Conservation (phyloP, 1,140 invertebrate species). For the Yoshiicerus persimilis region DNA sequence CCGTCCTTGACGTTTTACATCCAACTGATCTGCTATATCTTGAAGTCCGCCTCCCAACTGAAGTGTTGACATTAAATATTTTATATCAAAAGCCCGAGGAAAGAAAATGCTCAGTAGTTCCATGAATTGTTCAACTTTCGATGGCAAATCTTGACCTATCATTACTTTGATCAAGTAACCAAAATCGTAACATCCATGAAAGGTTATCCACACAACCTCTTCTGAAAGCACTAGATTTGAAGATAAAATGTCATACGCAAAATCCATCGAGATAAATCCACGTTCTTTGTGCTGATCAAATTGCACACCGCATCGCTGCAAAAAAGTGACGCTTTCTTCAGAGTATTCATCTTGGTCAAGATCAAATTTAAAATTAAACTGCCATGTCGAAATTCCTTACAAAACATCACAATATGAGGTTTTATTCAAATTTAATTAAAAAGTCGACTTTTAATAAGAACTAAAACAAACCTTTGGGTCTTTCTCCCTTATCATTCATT, state of each 20-base stretch:
- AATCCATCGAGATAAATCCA: conserved; percentile 81
- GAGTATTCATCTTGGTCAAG: conserved; percentile 97
- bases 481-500: conserved; percentile 91
- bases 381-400: conserved; percentile 90
- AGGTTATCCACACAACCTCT: conserved; percentile 95
- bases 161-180: conserved; percentile 94
- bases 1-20: conserved; percentile 85
- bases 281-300: conserved; percentile 97
- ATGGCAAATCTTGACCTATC: conserved; percentile 55
- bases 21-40: conserved; percentile 87
- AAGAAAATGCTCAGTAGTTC: background rate
- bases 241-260: conserved; percentile 56
- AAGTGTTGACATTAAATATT: conserved; percentile 94
- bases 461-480: no score
- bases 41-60: conserved; percentile 95
- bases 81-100: background rate
- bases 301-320: conserved; percentile 94
- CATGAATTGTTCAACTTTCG: background rate
- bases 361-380: conserved; percentile 98
- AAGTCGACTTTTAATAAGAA: no score
- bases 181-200: conserved; percentile 95
- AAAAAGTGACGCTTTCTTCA: conserved; percentile 94
- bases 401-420: no score
- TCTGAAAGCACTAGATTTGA: conserved; percentile 93
- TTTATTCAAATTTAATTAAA: no score